These are phyloP conservation scores for Glaucomys volans DNA, from an alignment of 2,113 vertebrate species.

Conservation along the genomic window DNA sequence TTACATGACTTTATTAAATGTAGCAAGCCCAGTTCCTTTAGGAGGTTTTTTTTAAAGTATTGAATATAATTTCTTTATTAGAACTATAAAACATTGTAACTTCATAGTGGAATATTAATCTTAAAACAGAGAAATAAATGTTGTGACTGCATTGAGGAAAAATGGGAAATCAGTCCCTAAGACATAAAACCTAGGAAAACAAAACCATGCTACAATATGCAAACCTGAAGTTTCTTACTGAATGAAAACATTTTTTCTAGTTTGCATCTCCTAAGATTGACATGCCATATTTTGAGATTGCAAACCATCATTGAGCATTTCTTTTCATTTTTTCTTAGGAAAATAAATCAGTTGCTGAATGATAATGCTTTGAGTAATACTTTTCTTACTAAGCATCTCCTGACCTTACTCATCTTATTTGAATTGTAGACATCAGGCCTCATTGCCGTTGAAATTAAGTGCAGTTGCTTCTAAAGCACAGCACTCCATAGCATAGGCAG, in stretches of 20 bases:
- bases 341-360: background rate
- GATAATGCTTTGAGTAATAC: background rate
- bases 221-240: too few species aligned
- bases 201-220: background rate
- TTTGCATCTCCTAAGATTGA: background rate
- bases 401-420: background rate
- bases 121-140: slow-evolving; percentile 42
- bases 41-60: slow-evolving; percentile 19
- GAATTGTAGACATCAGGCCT: background rate
- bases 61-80: slow-evolving; percentile 10
- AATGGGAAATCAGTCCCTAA: background rate
- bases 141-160: background rate
- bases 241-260: background rate
- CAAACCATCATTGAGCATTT: background rate
- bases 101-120: slow-evolving; percentile 31
- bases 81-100: slow-evolving; percentile 23
- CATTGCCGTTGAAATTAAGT: background rate
- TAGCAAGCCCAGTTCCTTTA: background rate
- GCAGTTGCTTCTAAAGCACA: background rate
- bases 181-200: background rate
- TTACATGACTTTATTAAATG: background rate
- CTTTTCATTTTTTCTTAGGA: background rate
- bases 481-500: fast-evolving
- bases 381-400: background rate
- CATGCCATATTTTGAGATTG: background rate